Base-by-base conservation (phyloP, 2,888 invertebrate species). In the Pachymerium ferrugineum region DNA sequence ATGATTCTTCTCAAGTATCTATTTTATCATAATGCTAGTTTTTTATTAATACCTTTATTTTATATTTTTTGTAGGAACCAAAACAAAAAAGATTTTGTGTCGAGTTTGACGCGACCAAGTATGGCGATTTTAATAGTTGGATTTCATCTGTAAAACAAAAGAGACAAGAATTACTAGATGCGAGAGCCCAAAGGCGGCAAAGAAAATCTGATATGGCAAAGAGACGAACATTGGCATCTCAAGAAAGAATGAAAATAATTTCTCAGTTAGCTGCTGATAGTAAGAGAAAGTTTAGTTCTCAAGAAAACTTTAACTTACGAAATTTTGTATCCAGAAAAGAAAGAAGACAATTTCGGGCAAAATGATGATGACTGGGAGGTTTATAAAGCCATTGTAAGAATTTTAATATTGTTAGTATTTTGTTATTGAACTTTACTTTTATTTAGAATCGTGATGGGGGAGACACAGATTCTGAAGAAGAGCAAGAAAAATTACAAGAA, bases 301-400 rank as follows among this genome's bases (percentile, higher is more conserved):
- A 68, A 30, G 29, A 1, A 10, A 3, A 29, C 4, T n/a, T 70
- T 70, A 29, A 29, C 10, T 25, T 14, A 35, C 35, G 14, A 35
- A 14, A 16, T 74, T 30, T 35, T 74, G 47, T 31, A 0, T 72
- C 16, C 90, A 90, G 79, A 89, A 89, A 90, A 78, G 77, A 89
- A 90, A 76, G 94, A 95, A 80, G 95, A 96, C 81, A 86, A 84
- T 72, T 97, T 97, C 84, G 96, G 96, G 31, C 89, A 91, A 84
- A 87, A 93, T 78, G 96, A 96, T 82, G 93, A 94, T 80, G 96
- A 97, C 82, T 97, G 96, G 96, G 94, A 96, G 83, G 94, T 96
- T 0, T 97, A 97, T 80, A 96, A 96, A 84, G 92, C 89, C 28
- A 93, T 96, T 42, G 76, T 76, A 14, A 54, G 54, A n/a, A n/a